phyloP scores from a whole-genome alignment of 2,797 vertebrate genomes.

The Streptopelia turtur region DNA sequence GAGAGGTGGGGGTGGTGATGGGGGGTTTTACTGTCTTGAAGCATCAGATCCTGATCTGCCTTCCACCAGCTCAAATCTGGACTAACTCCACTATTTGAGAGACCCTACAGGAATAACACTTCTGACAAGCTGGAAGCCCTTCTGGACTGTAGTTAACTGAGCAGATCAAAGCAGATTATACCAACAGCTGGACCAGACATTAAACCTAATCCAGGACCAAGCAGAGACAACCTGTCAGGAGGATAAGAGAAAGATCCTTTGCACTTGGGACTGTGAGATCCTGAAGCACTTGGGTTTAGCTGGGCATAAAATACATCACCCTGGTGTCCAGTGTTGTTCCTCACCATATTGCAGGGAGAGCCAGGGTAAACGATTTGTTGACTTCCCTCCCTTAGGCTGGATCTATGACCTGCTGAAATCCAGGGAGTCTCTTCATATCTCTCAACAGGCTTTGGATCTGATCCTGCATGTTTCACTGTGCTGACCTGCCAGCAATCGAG shows the following conservation, averaged over 20 bases:
- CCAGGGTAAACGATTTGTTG: neutral
- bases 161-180: neutral
- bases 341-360: neutral
- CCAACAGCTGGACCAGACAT: neutral
- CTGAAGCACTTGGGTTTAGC: neutral
- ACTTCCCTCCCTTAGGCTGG: neutral
- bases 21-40: neutral
- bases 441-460: neutral
- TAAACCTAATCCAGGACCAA: neutral
- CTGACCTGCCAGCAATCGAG: neutral
- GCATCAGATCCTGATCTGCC: neutral
- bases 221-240: neutral
- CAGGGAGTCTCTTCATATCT: neutral
- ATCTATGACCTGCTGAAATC: neutral
- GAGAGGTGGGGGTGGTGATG: accelerated
- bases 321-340: neutral
- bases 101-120: neutral
- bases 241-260: neutral
- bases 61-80: neutral
- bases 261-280: neutral
- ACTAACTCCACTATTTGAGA: neutral
- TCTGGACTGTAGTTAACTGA: neutral
- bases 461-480: neutral
- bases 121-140: neutral
- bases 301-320: neutral